Base-by-base conservation (phyloP, 2,797 vertebrate species). In the Gymnocypris eckloni region DNA sequence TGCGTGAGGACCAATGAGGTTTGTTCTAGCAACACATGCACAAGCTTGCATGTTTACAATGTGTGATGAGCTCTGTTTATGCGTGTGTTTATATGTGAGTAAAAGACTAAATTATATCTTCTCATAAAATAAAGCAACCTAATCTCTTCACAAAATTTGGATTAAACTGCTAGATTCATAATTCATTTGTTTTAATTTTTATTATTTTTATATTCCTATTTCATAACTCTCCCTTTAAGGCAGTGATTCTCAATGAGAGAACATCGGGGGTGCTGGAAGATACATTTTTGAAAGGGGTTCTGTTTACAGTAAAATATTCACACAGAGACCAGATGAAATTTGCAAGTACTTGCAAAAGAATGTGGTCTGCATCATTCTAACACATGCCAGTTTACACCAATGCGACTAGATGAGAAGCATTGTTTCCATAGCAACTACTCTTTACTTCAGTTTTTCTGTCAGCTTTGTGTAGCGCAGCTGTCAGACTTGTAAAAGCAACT, bases 351-450 rank as follows among this genome's bases (percentile, higher is more conserved):
- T 69, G 41, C 61, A 48, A 67, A 52, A 81, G 3, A 69, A 33
- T 37, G 64, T 67, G 45, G 28, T 81, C 64, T 67, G 79, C 64
- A 81, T 28, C 82, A 48, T 76, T 59, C 3, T 45, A 59, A 45
- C 59, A 33, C 81, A 28, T 66, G 45, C 41, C 11, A 33, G 22
- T 64, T 61, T 50, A 75, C 71, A 83, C 54, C 39, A 59, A n/a
- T 50, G 52, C 7, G 11, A 69, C 64, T 69, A 67, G 25, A 39
- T 2, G 7, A 69, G 61, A 13, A 48, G 45, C 39, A 66, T 69
- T 69, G 79, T 81, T 81, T 50, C 79, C 64, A 81, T 81, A 81
- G 79, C 64, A 81, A 69, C 79, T 81, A 48, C 78, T 81, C n/a
- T 81, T 81, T 50, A 37, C 64, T 69, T 69, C 79, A 69, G 10